Evolutionary conservation across 2,888 invertebrate genomes (phyloP), one percentile per base, ranked within the genome.

Genomic region (Priocnemis perturbator): DNA sequence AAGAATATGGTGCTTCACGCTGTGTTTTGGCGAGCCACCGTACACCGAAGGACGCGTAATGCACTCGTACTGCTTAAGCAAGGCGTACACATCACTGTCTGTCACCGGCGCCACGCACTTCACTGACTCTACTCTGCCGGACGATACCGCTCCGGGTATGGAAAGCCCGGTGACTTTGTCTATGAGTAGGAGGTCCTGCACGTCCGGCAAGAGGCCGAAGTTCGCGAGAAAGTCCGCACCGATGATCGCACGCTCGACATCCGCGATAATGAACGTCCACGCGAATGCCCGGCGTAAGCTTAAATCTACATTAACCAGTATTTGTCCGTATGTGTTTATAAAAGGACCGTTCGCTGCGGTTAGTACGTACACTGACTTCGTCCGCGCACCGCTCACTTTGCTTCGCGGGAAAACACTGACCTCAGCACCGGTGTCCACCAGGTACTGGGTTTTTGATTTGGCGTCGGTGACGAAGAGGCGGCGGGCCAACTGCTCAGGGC

Each of bases 181-280:
- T 0, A 83, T 52, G 0, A 88, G 47, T 0, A 77, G 68, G 4
- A 71, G 60, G 15, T 83, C 77, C 3, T 70, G 62, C 0, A 81
- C 44, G 60, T 87, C 86, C 1, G 85, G 83, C 1, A 87, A 68
- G 0, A 88, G 69, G 17, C 79, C 77, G 60, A 76, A 86, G 59
- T 81, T 75, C 0, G 55, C 58, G 14, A 87, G 64, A 63, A 88
- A 86, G 74, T 87, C 86, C 3, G 78, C 86, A 7, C 86, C 86
- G 37, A 88, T 85, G 11, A 88, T 87, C 0, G 87, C 82, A 21
- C 78, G 82, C 0, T 83, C 69, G 0, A 86, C 82, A 52, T 87
- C 84, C 0, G 86, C 86, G 0, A 87, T 73, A 0, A 84, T 68
- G 67, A 87, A 88, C 1, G 74, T 73, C 85, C 85, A 88, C 0